phyloP scores from a whole-genome alignment of 1,140 invertebrate species.

The Ceratina calcarata region DNA sequence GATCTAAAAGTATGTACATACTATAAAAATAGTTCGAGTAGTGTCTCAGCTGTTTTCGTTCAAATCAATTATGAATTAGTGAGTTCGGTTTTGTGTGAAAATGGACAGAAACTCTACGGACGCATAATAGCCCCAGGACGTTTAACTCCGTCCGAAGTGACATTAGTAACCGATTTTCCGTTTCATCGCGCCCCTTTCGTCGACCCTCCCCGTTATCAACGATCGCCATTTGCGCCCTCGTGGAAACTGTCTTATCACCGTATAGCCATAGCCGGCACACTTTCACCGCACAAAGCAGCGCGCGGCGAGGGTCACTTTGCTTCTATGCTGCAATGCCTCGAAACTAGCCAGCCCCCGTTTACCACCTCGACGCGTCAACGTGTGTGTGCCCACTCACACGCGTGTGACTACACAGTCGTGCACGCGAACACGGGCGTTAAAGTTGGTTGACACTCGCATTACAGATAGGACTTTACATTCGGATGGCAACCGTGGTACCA shows the following conservation, averaged over 20 bases:
- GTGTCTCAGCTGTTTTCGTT: not conserved
- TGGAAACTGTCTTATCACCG: constrained; percentile 54
- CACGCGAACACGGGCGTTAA: constrained; percentile 13
- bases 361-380: not conserved
- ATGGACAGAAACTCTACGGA: not conserved
- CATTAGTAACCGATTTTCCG: constrained; percentile 51
- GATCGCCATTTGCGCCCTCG: constrained; percentile 40
- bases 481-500: constrained; percentile 38
- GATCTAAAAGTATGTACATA: too few relatives aligned
- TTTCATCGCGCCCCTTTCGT: constrained; percentile 21
- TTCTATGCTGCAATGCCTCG: not conserved
- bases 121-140: not conserved
- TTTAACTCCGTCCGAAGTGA: constrained; percentile 18
- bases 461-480: constrained; percentile 57
- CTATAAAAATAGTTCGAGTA: too few relatives aligned
- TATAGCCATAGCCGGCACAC: constrained; percentile 19
- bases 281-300: constrained; percentile 39
- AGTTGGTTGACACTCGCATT: constrained; percentile 59
- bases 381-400: not conserved
- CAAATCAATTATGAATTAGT: constrained; percentile 34
- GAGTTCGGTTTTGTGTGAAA: not conserved
- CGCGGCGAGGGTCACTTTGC: constrained; percentile 47
- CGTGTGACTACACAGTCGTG: not conserved
- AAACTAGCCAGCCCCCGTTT: not conserved
- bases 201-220: constrained; percentile 43